Evolutionary conservation across 2,888 invertebrate genomes (phyloP), one percentile per base, ranked within the genome.

Genomic region (Yponomeuta sedellus): DNA sequence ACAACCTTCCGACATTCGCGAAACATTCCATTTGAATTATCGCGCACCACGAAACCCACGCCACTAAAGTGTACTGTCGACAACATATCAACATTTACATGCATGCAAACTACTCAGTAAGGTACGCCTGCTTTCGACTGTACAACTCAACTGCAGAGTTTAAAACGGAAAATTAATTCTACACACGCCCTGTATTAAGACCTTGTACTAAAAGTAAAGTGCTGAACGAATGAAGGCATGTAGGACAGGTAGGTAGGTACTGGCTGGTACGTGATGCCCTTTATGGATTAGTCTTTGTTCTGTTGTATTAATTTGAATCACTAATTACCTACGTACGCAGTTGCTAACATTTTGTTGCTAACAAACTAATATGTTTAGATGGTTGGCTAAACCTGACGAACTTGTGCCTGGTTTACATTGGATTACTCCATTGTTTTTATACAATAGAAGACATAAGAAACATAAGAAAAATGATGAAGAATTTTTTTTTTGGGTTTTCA

Each of bases 211-310:
- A 16, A 52, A 16, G 44, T 44, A 44, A 44, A 44, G 34, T 34
- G 34, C 10, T 34, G 34, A 34, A 34, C 34, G 8, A 34, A 34
- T 34, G 57, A 57, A 57, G 57, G 57, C 16, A 52, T 52, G 44
- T 16, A 12, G 44, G 57, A 19, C 16, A 52, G 12, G 44, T 16
- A 12, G 44, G 44, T 16, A 16, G 16, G 44, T 44, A 44, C 16
- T 52, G 16, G n/a, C 20, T n/a, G 22, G 59, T 20, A 59, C 59
- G 59, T 59, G 59, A 59, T 59, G 59, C 59, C 59, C 59, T 59
- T 59, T 59, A 22, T 59, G 25, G 59, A 59, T 59, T 22, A 58
- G 59, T 25, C 59, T 59, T 59, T 59, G 59, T 59, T 59, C 25
- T 59, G 20, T 25, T 20, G 59, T 22, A 59, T 59, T 4, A 59